phyloP scores from a whole-genome alignment of 2,888 invertebrate genomes.

The Dasypolia templi region DNA sequence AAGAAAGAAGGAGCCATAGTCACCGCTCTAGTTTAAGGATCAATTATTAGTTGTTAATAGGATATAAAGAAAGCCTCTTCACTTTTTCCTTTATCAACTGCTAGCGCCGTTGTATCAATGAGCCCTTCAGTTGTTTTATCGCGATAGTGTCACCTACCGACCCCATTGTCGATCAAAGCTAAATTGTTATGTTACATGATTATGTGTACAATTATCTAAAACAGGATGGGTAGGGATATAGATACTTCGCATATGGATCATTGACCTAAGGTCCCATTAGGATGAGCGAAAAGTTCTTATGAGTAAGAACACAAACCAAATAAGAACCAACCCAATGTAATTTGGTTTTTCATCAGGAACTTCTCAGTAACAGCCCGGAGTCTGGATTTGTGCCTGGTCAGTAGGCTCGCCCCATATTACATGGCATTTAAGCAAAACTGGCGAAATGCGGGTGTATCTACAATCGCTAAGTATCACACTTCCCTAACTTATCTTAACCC shows the following conservation, averaged over 20 bases:
- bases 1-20: constrained; percentile 25
- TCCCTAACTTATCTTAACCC: no score
- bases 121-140: constrained; percentile 50
- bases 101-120: constrained; percentile 57
- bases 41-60: constrained; percentile 35
- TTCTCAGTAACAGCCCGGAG: neutral
- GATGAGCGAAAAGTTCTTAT: neutral
- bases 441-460: neutral
- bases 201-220: constrained; percentile 20
- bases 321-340: neutral
- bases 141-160: constrained; percentile 47
- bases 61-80: constrained; percentile 41
- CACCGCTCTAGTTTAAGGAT: constrained; percentile 16
- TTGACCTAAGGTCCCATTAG: constrained; percentile 9
- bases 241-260: constrained; percentile 3
- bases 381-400: neutral
- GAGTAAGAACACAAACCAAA: neutral
- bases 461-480: neutral
- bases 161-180: constrained; percentile 55
- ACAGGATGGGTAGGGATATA: constrained; percentile 31
- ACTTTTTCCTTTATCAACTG: constrained; percentile 33
- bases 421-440: neutral
- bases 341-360: neutral
- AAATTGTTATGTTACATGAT: constrained; percentile 38
- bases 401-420: neutral